Evolutionary conservation across 64 coral and sea anemone genomes (phyloP).

Genomic region (Montipora foliosa): DNA sequence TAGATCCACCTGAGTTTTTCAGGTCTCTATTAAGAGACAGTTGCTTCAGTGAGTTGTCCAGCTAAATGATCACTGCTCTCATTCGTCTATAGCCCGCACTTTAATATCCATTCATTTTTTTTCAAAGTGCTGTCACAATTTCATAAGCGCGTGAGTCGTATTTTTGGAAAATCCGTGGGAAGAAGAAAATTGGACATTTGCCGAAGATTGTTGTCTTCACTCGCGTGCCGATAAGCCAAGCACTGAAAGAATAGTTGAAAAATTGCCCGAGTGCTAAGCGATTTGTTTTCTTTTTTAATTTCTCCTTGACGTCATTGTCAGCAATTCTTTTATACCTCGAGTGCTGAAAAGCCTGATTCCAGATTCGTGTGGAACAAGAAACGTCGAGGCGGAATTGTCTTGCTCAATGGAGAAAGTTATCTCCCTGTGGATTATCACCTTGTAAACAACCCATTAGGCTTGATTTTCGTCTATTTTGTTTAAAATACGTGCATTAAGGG

Average conservation of each 20-base stretch:
- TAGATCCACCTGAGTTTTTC: too few species aligned
- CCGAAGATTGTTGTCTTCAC: not conserved
- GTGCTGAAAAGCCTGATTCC: not conserved
- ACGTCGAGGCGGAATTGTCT: not conserved
- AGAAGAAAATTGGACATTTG: not conserved
- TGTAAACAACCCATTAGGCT: not conserved
- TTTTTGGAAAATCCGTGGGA: not conserved
- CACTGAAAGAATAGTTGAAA: constrained; percentile 9
- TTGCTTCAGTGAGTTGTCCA: too few species aligned
- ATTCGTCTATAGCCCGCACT: too few species aligned
- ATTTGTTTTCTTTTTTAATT: constrained; percentile 4
- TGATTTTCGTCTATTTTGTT: not conserved
- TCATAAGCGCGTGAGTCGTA: not conserved
- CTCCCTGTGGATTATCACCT: not conserved
- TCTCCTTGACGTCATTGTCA: not conserved
- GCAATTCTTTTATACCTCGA: not conserved
- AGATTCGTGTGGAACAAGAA: not conserved
- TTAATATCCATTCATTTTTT: not conserved
- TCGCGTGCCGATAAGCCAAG: constrained; percentile 4
- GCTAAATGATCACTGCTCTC: too few species aligned
- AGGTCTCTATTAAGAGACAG: too few species aligned
- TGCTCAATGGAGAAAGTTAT: not conserved
- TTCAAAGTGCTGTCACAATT: not conserved
- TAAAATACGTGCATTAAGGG: not conserved
- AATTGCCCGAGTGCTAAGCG: not conserved